Conservation (phyloP, 2,113 vertebrate genomes). For the Hippolais icterina region DNA sequence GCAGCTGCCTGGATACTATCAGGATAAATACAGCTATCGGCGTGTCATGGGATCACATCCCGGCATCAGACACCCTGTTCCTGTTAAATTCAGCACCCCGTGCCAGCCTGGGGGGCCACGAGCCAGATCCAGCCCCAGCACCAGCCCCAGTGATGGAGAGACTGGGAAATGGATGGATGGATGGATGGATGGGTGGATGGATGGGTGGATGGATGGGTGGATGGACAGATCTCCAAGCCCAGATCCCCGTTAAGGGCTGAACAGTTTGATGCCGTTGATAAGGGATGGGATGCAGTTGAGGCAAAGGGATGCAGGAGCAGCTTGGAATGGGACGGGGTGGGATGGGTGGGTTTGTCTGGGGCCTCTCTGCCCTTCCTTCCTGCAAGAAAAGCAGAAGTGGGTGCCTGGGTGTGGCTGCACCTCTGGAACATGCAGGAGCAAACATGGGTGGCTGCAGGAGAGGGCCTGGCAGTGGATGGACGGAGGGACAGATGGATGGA, state of each 20-base stretch:
- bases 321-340: not conserved
- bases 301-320: accelerated
- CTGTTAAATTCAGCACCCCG: not conserved
- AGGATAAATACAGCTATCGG: slow-evolving; percentile 14
- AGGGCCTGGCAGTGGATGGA: not conserved
- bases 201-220: not conserved
- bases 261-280: not conserved
- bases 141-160: not conserved
- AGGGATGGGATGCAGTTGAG: not conserved
- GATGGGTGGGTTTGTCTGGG: not conserved
- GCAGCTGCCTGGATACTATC: slow-evolving; percentile 57
- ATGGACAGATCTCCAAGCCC: accelerated
- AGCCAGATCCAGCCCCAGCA: accelerated
- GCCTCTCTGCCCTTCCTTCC: not conserved
- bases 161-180: not conserved
- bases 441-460: accelerated
- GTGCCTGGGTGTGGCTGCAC: not conserved
- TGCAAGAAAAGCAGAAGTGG: not conserved
- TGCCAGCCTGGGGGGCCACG: not conserved
- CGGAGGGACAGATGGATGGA: not conserved
- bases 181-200: not conserved
- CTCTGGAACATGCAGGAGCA: not conserved
- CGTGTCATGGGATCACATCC: not conserved
- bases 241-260: not conserved
- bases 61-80: not conserved